Conservation (phyloP, 2,113 vertebrate genomes). For the Hyaena hyaena region DNA sequence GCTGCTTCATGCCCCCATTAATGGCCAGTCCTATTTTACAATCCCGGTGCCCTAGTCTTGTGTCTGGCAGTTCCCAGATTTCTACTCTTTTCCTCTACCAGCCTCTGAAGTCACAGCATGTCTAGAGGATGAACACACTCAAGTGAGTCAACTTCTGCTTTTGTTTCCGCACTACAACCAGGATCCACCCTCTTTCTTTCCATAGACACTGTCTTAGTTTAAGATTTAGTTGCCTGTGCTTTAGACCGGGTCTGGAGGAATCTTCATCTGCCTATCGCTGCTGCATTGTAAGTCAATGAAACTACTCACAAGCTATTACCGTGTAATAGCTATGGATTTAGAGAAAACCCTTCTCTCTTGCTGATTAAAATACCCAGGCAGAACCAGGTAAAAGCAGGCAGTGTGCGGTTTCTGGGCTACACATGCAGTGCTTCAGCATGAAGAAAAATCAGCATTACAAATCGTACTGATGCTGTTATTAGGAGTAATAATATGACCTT, state of each 20-base stretch:
- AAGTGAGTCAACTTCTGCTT: background rate
- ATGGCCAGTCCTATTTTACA: background rate
- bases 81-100: background rate
- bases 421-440: background rate
- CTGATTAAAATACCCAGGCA: background rate
- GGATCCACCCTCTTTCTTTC: background rate
- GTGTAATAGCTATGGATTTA: background rate
- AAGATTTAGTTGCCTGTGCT: background rate
- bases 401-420: background rate
- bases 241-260: background rate
- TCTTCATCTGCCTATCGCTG: background rate
- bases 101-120: background rate
- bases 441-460: conserved; percentile 23
- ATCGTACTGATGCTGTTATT: background rate
- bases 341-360: background rate
- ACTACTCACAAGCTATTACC: background rate
- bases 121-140: background rate
- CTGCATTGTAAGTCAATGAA: background rate
- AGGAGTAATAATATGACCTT: background rate
- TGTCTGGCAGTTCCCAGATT: background rate
- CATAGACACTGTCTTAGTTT: background rate
- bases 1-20: background rate
- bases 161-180: background rate
- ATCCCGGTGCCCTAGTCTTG: background rate
- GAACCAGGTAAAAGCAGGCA: background rate